Evolutionary conservation across 2,888 invertebrate genomes (phyloP), one percentile per base, ranked within the genome.

Genomic region (Scelioninae gen. 1): DNA sequence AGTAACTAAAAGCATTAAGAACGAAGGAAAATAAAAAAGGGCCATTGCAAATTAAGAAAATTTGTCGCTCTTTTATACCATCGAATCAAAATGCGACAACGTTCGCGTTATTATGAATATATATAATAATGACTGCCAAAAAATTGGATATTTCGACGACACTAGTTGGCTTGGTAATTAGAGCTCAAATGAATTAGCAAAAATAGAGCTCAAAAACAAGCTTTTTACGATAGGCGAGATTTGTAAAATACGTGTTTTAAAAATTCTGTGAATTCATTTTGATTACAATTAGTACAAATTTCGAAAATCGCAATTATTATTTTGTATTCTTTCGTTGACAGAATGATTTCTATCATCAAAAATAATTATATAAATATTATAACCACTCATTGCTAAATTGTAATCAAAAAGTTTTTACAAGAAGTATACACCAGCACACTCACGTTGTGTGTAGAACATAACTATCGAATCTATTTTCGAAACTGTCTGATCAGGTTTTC

Each of bases 1-100:
- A 88, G 32, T 84, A 84, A 86, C 69, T 83, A 82, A 82, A 83
- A 82, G 53, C 0, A 65, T 60, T 60, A 71, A 71, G 55, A 74
- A 56, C 38, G 65, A 53, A 43, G 47, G 11, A 65, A 49, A 80
- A 51, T 51, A 62, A 65, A 55, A 38, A 80, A 74, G 77, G 60
- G 68, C 69, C 62, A 23, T 43, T 29, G 60, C 72, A 63, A 69
- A 74, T 45, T 32, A 29, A 23, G 29, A 32, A 69, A 45, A 63
- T 38, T 71, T 68, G 51, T 78, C 47, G 78, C 75, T 79, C 78
- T 83, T 83, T 80, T 78, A 16, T 82, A 78, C 77, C 72, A 68
- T 51, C 75, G 40, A 71, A 71, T 71, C 49, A 78, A 79, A 78
- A 51, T 68, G 75, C 75, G 74, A 51, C 31, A 23, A 40, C 11